Evolutionary conservation across 2,888 invertebrate species (phyloP).

Genomic region (Tachina grossa): DNA sequence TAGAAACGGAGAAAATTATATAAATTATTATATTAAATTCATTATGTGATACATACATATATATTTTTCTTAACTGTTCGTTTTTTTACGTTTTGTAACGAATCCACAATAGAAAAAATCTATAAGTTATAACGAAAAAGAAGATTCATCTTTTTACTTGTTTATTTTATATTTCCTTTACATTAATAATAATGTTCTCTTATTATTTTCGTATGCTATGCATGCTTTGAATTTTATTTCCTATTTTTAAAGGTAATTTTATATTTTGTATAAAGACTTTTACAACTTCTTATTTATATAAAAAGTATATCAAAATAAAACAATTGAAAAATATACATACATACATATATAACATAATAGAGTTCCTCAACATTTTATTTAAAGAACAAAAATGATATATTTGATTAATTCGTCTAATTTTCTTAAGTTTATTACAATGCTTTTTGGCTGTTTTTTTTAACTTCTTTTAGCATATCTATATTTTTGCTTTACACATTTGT

Average conservation of each 20-base stretch:
- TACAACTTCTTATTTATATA: slow-evolving; percentile 46
- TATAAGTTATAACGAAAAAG: slow-evolving; percentile 36
- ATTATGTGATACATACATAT: slow-evolving; percentile 69
- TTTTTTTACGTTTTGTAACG: slow-evolving; percentile 46
- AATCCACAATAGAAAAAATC: slow-evolving; percentile 10
- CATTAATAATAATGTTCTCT: slow-evolving; percentile 54
- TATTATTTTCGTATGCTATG: slow-evolving; percentile 70
- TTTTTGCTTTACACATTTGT: slow-evolving; percentile 43
- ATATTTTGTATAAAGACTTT: slow-evolving; percentile 25
- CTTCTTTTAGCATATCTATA: slow-evolving; percentile 27
- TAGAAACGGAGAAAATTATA: slow-evolving; percentile 42
- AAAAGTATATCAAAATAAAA: slow-evolving; percentile 44
- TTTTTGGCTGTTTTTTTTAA: slow-evolving; percentile 24
- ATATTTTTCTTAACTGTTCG: slow-evolving; percentile 57
- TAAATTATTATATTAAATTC: slow-evolving; percentile 60
- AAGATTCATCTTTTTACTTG: slow-evolving; percentile 7
- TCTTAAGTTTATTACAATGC: slow-evolving; percentile 22
- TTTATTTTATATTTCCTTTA: slow-evolving; percentile 43
- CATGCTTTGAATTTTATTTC: slow-evolving; percentile 57
- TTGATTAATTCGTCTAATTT: slow-evolving; percentile 47
- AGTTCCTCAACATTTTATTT: slow-evolving; percentile 62
- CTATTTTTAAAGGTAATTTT: slow-evolving; percentile 41
- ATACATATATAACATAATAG: slow-evolving; percentile 24
- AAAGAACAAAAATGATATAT: slow-evolving; percentile 18
- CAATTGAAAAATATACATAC: slow-evolving; percentile 45